These are phyloP conservation scores for Pristis pectinata DNA, from an alignment of 2,797 vertebrate genomes.

Conservation along the genomic window DNA sequence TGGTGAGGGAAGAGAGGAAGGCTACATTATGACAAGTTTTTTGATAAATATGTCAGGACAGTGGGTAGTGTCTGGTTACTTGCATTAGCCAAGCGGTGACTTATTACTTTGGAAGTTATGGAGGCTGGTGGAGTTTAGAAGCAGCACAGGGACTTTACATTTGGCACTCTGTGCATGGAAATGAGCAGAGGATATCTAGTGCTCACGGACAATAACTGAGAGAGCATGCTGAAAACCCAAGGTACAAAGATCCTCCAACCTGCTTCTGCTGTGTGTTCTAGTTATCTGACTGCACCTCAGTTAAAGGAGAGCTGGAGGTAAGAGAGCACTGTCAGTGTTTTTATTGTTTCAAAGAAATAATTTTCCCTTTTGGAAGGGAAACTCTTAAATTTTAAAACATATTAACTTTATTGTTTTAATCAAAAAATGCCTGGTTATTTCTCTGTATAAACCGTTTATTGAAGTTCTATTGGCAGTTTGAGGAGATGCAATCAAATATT, in stretches of 20 bases:
- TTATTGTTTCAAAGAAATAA: neutral
- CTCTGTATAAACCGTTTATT: neutral
- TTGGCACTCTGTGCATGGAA: neutral
- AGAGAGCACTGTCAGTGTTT: constrained; percentile 18
- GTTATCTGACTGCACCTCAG: constrained; percentile 44
- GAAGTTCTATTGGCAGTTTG: neutral
- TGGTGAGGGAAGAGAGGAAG: constrained; percentile 19
- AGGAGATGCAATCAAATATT: neutral
- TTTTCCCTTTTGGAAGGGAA: neutral
- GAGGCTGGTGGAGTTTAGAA: neutral
- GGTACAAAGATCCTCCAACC: constrained; percentile 41
- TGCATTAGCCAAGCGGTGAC: constrained; percentile 23
- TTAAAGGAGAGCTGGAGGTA: constrained; percentile 41
- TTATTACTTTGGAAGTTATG: constrained; percentile 33
- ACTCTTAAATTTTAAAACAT: neutral
- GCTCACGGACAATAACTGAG: neutral
- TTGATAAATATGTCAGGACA: neutral
- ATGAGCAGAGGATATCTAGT: constrained; percentile 11
- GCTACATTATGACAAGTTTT: constrained; percentile 15
- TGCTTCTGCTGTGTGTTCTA: constrained; percentile 19
- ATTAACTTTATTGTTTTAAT: neutral
- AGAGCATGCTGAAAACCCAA: constrained; percentile 42
- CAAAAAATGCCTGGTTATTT: neutral
- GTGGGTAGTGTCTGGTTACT: neutral
- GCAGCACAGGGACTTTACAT: constrained; percentile 17